Percentiles rank a stretch among this genome's conserved stretches.
Conservation (phyloP, 1,140 invertebrate genomes). For the Temnothorax curvispinosus region DNA sequence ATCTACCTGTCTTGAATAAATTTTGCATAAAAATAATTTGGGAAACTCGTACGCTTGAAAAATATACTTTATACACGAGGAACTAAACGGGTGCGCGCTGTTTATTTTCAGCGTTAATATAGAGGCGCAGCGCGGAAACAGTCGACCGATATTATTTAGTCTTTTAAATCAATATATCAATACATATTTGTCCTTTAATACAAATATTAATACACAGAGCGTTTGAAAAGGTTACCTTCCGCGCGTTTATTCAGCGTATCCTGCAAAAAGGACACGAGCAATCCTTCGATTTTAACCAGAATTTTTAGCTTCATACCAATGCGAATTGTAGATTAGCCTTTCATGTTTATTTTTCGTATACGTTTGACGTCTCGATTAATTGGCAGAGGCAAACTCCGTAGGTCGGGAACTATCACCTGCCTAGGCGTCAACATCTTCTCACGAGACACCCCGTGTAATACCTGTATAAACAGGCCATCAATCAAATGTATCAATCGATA, state of each 20-base stretch:
- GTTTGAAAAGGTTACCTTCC: not conserved
- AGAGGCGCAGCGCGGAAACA: not conserved
- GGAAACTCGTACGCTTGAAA: not conserved
- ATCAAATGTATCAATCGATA: conserved; percentile 55
- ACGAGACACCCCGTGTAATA: conserved; percentile 16
- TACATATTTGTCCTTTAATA: not conserved
- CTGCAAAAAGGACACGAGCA: not conserved
- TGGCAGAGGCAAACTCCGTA: not conserved
- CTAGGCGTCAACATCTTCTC: not conserved
- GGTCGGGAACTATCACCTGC: not conserved
- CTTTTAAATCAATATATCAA: not conserved
- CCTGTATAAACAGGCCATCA: conserved; percentile 51
- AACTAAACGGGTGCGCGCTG: not conserved
- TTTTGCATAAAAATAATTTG: conserved; percentile 16
- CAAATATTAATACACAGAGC: not conserved
- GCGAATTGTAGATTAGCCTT: too few relatives aligned
- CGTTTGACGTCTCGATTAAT: conserved; percentile 4
- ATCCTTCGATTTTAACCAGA: not conserved
- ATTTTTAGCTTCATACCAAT: not conserved
- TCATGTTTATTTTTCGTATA: too few relatives aligned
- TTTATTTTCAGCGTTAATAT: not conserved
- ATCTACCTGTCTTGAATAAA: not conserved
- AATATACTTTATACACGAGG: not conserved
- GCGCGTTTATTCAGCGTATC: not conserved
- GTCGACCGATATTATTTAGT: not conserved